Evolutionary conservation across 1,140 invertebrate species (phyloP), one percentile per base, ranked within the genome.

Genomic region (Cotesia chilonis): DNA sequence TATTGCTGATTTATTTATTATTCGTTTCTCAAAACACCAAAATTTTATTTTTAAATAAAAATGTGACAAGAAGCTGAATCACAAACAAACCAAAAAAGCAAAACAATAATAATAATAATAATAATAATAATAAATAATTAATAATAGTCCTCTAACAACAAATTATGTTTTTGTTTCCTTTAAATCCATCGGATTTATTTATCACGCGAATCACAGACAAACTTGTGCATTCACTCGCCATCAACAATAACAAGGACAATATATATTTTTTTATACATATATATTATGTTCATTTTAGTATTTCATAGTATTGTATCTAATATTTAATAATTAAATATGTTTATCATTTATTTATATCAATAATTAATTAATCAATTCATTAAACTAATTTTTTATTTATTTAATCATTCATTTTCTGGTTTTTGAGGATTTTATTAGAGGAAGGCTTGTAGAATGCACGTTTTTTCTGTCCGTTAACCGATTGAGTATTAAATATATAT

Each of bases 151-250:
- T 2, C 47, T 7, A 52, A n/a, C 47, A 52, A 52, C 47, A 52
- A 52, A 7, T 52, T 52, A 10, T 7, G 47, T 55, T 14, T 55
- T 55, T 55, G 10, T 55, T 55, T 55, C 10, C 10, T 20, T 55
- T 4, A 14, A 55, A 55, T 55, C 12, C 4, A 55, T 60, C 20
- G 2, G 37, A 66, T 20, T 51, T 37, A 28, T 28, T 38, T 20
- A 66, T 52, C 64, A 59, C 70, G 14, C 28, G 35, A 52, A 67
- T 72, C 70, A 72, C 63, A 72, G 70, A 72, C 55, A 38, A 72
- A 72, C 51, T 72, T 52, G 70, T 72, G 65, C n/a, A 57, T 66
- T 66, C 37, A 68, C 12, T 54, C 57, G 17, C 38, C 51, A 54
- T 51, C 52, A 66, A 66, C 41, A 52, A 54, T 65, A 41, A 12